phyloP scores from a whole-genome alignment of 2,797 vertebrate species.

The Geotria australis region DNA sequence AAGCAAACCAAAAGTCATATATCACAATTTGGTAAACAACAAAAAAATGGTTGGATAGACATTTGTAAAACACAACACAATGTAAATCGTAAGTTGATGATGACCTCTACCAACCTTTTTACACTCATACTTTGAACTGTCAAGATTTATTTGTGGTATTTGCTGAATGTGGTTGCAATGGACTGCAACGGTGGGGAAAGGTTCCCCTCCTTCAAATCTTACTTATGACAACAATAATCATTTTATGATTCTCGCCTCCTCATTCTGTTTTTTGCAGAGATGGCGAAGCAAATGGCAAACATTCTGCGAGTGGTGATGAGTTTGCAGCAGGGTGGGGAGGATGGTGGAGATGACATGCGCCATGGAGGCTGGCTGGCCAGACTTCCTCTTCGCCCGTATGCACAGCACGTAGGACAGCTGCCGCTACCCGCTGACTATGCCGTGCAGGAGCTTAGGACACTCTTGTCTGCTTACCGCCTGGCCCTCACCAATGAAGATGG shows the following conservation, averaged over 20 bases:
- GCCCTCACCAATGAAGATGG: slow-evolving; percentile 21
- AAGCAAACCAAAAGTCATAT: too few species aligned
- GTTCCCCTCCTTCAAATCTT: too few species aligned
- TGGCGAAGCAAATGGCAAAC: slow-evolving; percentile 73
- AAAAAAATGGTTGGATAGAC: too few species aligned
- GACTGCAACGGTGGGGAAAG: too few species aligned
- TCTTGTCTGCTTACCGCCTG: slow-evolving; percentile 50
- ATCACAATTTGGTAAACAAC: too few species aligned
- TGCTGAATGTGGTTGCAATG: too few species aligned
- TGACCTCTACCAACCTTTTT: background rate
- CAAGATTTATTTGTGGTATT: too few species aligned
- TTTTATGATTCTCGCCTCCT: background rate
- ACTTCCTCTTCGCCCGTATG: slow-evolving; percentile 32
- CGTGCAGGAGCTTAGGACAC: slow-evolving; percentile 60
- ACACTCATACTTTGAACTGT: background rate
- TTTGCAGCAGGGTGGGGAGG: slow-evolving; percentile 23
- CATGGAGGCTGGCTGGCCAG: slow-evolving; percentile 8
- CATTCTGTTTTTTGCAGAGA: slow-evolving; percentile 18
- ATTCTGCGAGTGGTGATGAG: slow-evolving; percentile 46
- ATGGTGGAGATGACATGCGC: background rate
- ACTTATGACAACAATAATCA: background rate
- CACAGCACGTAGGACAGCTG: slow-evolving; percentile 41
- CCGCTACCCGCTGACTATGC: slow-evolving; percentile 87
- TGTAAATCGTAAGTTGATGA: too few species aligned
- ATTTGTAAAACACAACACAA: too few species aligned